These are phyloP conservation scores for Apeira syringaria DNA, from an alignment of 2,888 invertebrate genomes.

Conservation along the genomic window DNA sequence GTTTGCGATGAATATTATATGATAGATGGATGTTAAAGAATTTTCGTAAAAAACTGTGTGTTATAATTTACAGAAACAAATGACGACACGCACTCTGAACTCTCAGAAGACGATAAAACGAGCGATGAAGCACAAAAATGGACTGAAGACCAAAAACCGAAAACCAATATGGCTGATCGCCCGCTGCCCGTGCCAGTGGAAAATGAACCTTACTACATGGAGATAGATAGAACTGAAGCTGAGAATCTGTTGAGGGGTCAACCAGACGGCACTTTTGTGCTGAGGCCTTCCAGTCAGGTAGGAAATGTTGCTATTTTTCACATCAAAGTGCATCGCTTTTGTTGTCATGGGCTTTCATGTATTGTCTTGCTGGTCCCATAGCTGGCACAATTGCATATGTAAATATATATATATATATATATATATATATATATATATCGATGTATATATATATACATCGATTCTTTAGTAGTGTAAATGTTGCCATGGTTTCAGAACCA, in stretches of 20 bases:
- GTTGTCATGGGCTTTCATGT: too few species aligned
- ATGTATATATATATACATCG: too few species aligned
- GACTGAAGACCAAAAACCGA: slow-evolving; percentile 41
- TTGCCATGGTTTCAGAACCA: too few species aligned
- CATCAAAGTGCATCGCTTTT: too few species aligned
- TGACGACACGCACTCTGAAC: slow-evolving; percentile 54
- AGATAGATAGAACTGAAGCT: slow-evolving; percentile 76
- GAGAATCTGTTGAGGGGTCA: slow-evolving; percentile 78
- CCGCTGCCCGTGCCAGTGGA: slow-evolving; percentile 79
- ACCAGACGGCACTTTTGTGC: slow-evolving; percentile 84
- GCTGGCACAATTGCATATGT: too few species aligned
- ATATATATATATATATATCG: too few species aligned
- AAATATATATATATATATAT: too few species aligned
- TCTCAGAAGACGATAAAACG: slow-evolving; percentile 47
- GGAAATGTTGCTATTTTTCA: background rate
- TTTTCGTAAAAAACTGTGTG: too few species aligned
- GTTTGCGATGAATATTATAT: too few species aligned
- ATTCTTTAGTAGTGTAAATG: too few species aligned
- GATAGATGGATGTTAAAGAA: too few species aligned
- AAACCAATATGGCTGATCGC: slow-evolving; percentile 67
- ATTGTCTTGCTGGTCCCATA: too few species aligned
- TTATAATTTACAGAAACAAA: slow-evolving; percentile 59
- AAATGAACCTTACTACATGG: slow-evolving; percentile 83
- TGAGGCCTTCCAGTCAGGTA: slow-evolving; percentile 82
- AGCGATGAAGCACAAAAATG: slow-evolving; percentile 28